Evolutionary conservation across 2,888 invertebrate species (phyloP).

Genomic region (Rhimphoctona megacephalus): DNA sequence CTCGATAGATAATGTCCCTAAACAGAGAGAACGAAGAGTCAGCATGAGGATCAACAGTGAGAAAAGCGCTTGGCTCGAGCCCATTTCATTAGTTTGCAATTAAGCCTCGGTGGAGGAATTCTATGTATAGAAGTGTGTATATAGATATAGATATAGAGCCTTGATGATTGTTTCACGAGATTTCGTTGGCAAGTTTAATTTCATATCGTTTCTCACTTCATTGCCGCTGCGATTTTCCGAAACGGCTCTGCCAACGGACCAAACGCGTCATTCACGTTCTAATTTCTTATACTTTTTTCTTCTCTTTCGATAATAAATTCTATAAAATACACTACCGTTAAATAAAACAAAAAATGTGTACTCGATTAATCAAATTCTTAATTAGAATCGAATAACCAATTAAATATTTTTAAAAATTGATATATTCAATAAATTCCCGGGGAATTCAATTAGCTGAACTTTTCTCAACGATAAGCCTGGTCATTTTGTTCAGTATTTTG

Average conservation of each 20-base stretch:
- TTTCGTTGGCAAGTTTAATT: slow-evolving; percentile 68
- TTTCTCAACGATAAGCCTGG: too few relatives aligned
- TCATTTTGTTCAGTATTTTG: too few relatives aligned
- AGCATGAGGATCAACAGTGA: slow-evolving; percentile 35
- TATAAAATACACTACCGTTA: neutral
- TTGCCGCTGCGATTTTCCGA: slow-evolving; percentile 59
- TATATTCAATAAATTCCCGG: neutral
- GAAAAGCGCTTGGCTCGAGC: slow-evolving; percentile 40
- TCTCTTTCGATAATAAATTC: neutral
- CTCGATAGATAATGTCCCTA: neutral
- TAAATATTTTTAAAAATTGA: neutral
- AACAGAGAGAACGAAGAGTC: slow-evolving; percentile 30
- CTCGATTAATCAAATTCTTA: neutral
- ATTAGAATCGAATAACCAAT: neutral
- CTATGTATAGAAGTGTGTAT: slow-evolving; percentile 4
- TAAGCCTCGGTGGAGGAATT: slow-evolving; percentile 50
- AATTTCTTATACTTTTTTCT: slow-evolving; percentile 8
- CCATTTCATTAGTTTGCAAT: slow-evolving; percentile 71
- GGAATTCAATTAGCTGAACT: too few relatives aligned
- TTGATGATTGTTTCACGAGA: slow-evolving; percentile 63
- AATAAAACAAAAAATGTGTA: neutral
- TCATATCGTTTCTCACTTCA: slow-evolving; percentile 70
- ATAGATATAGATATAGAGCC: slow-evolving; percentile 31
- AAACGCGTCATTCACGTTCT: neutral
- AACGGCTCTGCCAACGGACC: neutral